phyloP scores from a whole-genome alignment of 2,797 vertebrate species.

The Stomatorhinus walkeri region DNA sequence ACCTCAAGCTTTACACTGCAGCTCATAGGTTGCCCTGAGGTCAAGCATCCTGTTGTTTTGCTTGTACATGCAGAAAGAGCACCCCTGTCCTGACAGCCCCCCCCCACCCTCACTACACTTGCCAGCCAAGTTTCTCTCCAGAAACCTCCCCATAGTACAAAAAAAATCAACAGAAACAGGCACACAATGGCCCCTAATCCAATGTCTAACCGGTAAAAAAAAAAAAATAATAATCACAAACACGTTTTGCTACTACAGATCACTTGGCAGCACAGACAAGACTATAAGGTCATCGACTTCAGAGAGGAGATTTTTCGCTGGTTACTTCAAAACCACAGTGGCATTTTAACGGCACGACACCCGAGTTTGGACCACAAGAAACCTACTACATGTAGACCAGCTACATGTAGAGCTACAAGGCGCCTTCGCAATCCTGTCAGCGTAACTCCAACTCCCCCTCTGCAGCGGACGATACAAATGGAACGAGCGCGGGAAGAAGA shows the following conservation, averaged over 20 bases:
- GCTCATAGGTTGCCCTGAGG: not conserved
- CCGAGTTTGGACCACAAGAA: not conserved
- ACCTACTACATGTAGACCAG: not conserved
- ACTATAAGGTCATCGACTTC: not conserved
- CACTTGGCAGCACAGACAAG: not conserved
- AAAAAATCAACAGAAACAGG: not conserved
- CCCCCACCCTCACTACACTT: not conserved
- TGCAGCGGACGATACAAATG: not conserved
- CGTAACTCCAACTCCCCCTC: not conserved
- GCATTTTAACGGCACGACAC: not conserved
- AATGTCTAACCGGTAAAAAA: not conserved
- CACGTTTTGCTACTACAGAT: not conserved
- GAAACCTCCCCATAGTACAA: not conserved
- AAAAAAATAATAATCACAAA: not conserved
- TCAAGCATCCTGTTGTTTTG: conserved; percentile 6
- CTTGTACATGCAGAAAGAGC: not conserved
- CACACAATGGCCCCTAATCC: not conserved
- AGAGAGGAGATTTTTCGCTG: not conserved
- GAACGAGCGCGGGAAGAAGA: not conserved
- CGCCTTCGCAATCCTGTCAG: not conserved
- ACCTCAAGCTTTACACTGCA: not conserved
- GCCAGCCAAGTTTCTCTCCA: not conserved
- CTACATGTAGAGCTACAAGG: not conserved
- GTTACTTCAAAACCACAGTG: not conserved
- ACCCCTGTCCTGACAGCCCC: not conserved